A percentile compares a stretch with the other conserved stretches of the same genome.
Evolutionary conservation across 2,888 invertebrate genomes (phyloP).

Genomic region (Ypsolopha sequella): DNA sequence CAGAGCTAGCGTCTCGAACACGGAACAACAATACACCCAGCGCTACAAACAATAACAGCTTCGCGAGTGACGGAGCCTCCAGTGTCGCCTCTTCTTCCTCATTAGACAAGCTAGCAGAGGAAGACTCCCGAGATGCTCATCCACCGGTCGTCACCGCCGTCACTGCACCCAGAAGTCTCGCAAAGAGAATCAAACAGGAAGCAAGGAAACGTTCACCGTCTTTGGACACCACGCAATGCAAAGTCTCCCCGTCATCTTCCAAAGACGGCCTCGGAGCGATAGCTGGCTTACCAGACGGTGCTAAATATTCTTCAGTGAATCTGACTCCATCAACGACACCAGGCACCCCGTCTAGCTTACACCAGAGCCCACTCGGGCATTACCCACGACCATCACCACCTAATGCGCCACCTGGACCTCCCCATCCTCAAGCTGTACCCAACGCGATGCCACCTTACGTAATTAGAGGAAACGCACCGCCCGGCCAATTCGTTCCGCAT

Average conservation of each 20-base stretch:
- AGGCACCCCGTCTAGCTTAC: constrained; percentile 73
- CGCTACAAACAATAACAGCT: constrained; percentile 82
- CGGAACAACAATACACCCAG: constrained; percentile 87
- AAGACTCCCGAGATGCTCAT: constrained; percentile 81
- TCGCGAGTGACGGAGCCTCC: constrained; percentile 82
- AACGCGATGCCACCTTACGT: constrained; percentile 72
- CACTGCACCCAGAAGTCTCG: constrained; percentile 59
- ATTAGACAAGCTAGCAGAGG: constrained; percentile 81
- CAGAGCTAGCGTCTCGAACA: constrained; percentile 77
- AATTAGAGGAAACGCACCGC: constrained; percentile 62
- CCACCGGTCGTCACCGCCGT: constrained; percentile 73
- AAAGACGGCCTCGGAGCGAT: constrained; percentile 61
- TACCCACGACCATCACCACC: constrained; percentile 80
- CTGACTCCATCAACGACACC: constrained; percentile 75
- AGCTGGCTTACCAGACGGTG: constrained; percentile 62
- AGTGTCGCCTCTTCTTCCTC: constrained; percentile 76
- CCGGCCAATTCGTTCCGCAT: constrained; percentile 60
- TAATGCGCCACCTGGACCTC: constrained; percentile 72
- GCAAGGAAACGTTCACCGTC: constrained; percentile 71
- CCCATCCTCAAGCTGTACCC: constrained; percentile 71
- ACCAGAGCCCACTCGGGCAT: constrained; percentile 74
- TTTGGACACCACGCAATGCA: constrained; percentile 51
- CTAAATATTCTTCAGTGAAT: constrained; percentile 73
- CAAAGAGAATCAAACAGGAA: constrained; percentile 67
- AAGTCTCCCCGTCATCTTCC: constrained; percentile 67